Evolutionary conservation across 2,888 invertebrate genomes (phyloP).

Genomic region (Eupithecia dodoneata): DNA sequence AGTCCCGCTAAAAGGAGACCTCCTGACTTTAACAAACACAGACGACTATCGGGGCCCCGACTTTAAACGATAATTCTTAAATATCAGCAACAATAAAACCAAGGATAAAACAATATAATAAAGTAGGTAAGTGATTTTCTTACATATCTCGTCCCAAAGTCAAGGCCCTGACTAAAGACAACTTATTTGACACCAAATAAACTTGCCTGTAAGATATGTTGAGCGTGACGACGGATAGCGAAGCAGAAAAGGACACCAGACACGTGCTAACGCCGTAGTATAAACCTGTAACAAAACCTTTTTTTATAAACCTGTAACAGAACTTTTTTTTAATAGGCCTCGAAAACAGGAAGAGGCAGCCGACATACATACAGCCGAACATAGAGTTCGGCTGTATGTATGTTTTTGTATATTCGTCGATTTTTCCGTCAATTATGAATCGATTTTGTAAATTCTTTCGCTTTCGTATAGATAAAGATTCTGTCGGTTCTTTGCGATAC

Average conservation of each 20-base stretch:
- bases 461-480: too few species aligned
- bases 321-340: too few species aligned
- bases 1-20: too few species aligned
- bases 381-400: too few species aligned
- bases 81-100: not conserved
- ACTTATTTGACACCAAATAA: conserved; percentile 19
- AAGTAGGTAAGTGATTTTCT: not conserved
- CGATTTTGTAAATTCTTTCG: too few species aligned
- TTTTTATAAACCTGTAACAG: not conserved
- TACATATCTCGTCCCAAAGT: not conserved
- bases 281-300: conserved; percentile 83
- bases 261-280: conserved; percentile 94
- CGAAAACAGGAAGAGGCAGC: too few species aligned
- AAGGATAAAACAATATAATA: not conserved
- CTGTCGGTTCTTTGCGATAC: too few species aligned
- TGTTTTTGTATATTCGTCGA: too few species aligned
- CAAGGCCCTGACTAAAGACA: not conserved
- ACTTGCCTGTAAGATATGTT: conserved; percentile 91
- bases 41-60: not conserved
- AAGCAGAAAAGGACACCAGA: conserved; percentile 91
- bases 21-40: not conserved
- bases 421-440: too few species aligned
- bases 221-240: conserved; percentile 92
- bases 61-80: not conserved
- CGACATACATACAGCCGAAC: too few species aligned